Base-by-base conservation (phyloP, 2,797 vertebrate species). In the Cyprinodon diabolis region DNA sequence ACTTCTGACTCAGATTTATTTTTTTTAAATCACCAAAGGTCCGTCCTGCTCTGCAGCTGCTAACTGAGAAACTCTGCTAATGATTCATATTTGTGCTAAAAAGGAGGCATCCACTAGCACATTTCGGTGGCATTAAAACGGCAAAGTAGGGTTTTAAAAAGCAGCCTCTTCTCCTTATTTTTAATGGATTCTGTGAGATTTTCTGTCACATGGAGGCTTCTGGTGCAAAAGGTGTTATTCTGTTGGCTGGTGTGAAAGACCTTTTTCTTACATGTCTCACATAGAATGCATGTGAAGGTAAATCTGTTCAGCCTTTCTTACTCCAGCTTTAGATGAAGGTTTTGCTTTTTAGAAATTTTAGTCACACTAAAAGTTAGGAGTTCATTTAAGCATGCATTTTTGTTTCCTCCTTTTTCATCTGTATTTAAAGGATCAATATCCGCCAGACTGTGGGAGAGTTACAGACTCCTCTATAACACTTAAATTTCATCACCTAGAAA, bases 21-120 rank as follows among this genome's bases (percentile, higher is more conserved):
- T 5, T 19, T 19, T 6, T 19, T 8, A 21, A 21, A 54, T 54
- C 21, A n/a, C 52, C 19, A 54, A 54, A n/a, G 37, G 19, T 47
- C 45, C 14, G 12, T 66, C 43, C 62, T 65, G 62, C 62, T 65
- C n/a, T 47, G 62, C 62, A 47, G 62, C 62, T 47, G 62, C 12
- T 66, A 63, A 35, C 21, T 17, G 37, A 63, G 15, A 6, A 40
- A 6, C 10, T 2, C 21, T 45, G 40, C 40, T 47, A 47, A 65
- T 47, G n/a, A 47, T 47, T 65, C 62, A 23, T 21, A 45, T 47
- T 65, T 65, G 62, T 25, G 62, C 45, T 66, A 66, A 66, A 65
- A 65, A 47, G 12, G 10, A 66, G 6, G 43, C 62, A 19, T 13
- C 43, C 19, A 45, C 40, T 7, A n/a, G 10, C 43, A 23, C 62